These are phyloP conservation scores for Laticauda laticaudata DNA, from an alignment of 2,113 vertebrate genomes.

Conservation along the genomic window DNA sequence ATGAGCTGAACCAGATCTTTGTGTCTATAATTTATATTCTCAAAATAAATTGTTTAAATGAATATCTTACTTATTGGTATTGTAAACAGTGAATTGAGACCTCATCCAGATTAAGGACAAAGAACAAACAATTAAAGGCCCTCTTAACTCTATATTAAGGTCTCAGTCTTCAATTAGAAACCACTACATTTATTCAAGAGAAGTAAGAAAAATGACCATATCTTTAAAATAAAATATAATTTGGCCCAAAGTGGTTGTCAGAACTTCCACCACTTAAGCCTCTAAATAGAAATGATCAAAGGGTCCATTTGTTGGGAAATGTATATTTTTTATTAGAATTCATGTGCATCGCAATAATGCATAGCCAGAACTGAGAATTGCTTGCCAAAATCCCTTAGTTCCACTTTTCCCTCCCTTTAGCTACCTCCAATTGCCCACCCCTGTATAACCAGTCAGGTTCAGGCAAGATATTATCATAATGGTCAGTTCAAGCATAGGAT, in stretches of 20 bases:
- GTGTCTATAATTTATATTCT: neutral
- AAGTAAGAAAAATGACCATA: neutral
- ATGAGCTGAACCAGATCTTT: neutral
- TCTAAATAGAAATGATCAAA: neutral
- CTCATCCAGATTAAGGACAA: neutral
- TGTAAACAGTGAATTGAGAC: neutral
- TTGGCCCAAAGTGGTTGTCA: neutral
- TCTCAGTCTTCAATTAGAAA: neutral
- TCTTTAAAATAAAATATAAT: neutral
- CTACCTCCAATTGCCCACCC: neutral
- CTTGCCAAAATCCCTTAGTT: neutral
- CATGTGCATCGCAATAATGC: neutral
- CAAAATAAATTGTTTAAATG: neutral
- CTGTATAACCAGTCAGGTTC: neutral
- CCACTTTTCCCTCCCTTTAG: neutral
- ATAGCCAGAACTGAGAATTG: neutral
- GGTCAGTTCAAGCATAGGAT: neutral
- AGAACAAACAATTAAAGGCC: neutral
- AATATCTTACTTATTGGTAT: neutral
- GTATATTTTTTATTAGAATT: neutral
- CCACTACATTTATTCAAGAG: neutral
- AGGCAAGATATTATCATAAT: neutral
- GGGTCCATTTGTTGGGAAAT: neutral
- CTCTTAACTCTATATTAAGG: neutral
- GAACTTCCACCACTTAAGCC: neutral